A percentile compares a stretch with the other conserved stretches of the same genome.
Evolutionary conservation across 2,797 vertebrate species (phyloP).

Genomic region (Sciaenops ocellatus): DNA sequence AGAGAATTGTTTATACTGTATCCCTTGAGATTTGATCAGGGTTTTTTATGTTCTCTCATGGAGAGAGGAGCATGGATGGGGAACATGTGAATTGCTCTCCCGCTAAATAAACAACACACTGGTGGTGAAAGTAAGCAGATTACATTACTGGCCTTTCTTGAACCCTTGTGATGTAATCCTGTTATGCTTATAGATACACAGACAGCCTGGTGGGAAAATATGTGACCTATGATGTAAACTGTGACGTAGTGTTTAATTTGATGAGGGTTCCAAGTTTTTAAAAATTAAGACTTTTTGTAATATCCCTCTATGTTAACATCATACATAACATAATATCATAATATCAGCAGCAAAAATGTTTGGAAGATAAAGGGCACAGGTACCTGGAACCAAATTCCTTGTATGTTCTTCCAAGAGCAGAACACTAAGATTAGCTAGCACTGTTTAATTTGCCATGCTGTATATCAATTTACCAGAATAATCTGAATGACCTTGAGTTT

Average conservation of each 20-base stretch:
- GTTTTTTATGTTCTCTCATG: slow-evolving; percentile 35
- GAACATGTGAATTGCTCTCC: slow-evolving; percentile 54
- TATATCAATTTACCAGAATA: neutral
- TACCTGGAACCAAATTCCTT: neutral
- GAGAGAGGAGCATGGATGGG: slow-evolving; percentile 1
- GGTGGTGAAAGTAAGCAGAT: slow-evolving; percentile 75
- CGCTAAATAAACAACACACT: slow-evolving; percentile 53
- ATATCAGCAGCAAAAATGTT: neutral
- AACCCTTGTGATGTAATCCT: slow-evolving; percentile 72
- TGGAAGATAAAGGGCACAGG: neutral
- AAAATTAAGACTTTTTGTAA: neutral
- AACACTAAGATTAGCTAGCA: neutral
- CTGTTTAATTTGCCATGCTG: neutral
- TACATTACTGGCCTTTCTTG: slow-evolving; percentile 63
- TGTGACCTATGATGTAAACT: neutral
- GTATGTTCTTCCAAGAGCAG: neutral
- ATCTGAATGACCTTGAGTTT: neutral
- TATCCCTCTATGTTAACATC: neutral
- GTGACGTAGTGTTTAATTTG: neutral
- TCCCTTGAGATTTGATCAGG: slow-evolving; percentile 28
- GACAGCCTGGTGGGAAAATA: slow-evolving; percentile 33
- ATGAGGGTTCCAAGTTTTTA: neutral
- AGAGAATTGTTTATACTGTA: neutral
- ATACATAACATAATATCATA: neutral
- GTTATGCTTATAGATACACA: slow-evolving; percentile 39